Evolutionary conservation across 2,888 invertebrate species (phyloP).

Genomic region (Pseudeuparius sepicola): DNA sequence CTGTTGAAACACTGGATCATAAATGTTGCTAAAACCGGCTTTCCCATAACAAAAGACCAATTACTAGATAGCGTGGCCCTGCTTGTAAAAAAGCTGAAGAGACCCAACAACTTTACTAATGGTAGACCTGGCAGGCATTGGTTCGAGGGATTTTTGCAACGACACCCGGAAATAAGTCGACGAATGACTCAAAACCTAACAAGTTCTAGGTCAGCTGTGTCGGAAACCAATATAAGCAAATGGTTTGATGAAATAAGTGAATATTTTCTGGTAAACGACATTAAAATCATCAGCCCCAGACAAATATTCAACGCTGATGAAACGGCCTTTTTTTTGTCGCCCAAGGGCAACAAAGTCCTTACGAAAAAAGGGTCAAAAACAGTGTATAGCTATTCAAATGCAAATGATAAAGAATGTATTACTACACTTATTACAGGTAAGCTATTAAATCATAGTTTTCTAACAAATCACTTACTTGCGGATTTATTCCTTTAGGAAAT

Average conservation of each 20-base stretch:
- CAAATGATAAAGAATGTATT: slow-evolving; percentile 8
- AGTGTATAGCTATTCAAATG: slow-evolving; percentile 5
- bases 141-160: slow-evolving; percentile 29
- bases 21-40: slow-evolving; percentile 19
- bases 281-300: background rate
- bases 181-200: slow-evolving; percentile 28
- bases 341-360: slow-evolving; percentile 3
- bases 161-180: slow-evolving; percentile 28
- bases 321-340: slow-evolving; percentile 13
- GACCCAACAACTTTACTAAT: slow-evolving; percentile 24
- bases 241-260: slow-evolving; percentile 22
- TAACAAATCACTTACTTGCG: slow-evolving; percentile 17
- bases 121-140: slow-evolving; percentile 31
- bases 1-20: slow-evolving; percentile 1
- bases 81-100: slow-evolving; percentile 18
- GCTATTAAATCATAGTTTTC: background rate
- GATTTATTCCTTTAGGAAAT: slow-evolving; percentile 4
- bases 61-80: slow-evolving; percentile 28
- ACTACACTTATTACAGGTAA: slow-evolving; percentile 5
- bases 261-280: slow-evolving; percentile 8
- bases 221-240: slow-evolving; percentile 24
- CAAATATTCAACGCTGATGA: slow-evolving; percentile 11
- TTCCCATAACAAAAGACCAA: slow-evolving; percentile 29
- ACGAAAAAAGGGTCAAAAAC: slow-evolving; percentile 10
- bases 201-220: slow-evolving; percentile 22